Conservation (phyloP, 2,797 vertebrate genomes). For the Hozukius guyotensis region DNA sequence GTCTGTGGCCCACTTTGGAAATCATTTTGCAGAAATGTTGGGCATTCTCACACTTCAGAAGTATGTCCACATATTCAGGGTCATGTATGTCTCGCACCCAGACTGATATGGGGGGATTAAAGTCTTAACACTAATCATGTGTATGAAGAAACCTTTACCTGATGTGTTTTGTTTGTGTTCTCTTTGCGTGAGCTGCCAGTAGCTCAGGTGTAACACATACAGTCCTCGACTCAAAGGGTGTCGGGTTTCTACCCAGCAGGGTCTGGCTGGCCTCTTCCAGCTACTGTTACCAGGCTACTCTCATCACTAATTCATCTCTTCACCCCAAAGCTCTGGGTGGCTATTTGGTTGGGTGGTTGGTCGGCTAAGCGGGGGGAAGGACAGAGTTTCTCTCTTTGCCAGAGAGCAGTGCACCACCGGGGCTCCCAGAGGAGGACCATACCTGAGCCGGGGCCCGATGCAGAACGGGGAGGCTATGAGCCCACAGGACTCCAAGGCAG, state of each 20-base stretch:
- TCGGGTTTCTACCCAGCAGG: constrained; percentile 76
- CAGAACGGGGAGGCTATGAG: constrained; percentile 87
- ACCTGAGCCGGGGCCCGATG: constrained; percentile 82
- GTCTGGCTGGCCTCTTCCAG: constrained; percentile 71
- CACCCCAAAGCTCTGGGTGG: constrained; percentile 51
- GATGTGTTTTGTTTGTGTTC: constrained; percentile 61
- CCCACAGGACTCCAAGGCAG: constrained; percentile 68
- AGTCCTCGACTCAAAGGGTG: constrained; percentile 63
- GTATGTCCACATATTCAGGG: constrained; percentile 11
- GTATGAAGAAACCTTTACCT: constrained; percentile 44
- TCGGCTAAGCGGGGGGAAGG: constrained; percentile 27
- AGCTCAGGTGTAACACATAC: constrained; percentile 78
- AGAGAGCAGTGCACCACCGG: constrained; percentile 69
- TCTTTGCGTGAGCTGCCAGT: constrained; percentile 41
- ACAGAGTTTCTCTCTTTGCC: constrained; percentile 44
- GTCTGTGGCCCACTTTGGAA: constrained; percentile 30
- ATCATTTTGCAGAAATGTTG: constrained; percentile 17
- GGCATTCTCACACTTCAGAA: constrained; percentile 28
- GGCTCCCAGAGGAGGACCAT: constrained; percentile 66
- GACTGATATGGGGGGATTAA: constrained; percentile 30
- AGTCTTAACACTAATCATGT: constrained; percentile 12
- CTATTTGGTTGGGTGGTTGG: constrained; percentile 37
- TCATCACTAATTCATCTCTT: constrained; percentile 85
- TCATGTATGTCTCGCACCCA: constrained; percentile 2
- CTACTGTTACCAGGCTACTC: constrained; percentile 76